phyloP scores from a whole-genome alignment of 2,888 invertebrate genomes.

The Patella caerulea region DNA sequence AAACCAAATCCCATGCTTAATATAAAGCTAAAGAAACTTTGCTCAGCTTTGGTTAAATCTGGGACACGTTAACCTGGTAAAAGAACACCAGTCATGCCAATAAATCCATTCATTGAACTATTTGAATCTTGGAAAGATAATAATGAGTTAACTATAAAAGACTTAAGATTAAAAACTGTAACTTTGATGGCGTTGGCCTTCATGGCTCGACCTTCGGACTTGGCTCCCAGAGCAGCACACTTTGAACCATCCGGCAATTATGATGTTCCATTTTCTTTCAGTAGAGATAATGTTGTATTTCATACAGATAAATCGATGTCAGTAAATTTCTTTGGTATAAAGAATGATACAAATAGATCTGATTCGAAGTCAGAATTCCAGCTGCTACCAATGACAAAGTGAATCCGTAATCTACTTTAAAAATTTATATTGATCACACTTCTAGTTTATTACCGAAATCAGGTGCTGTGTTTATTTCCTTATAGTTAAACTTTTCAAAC shows the following conservation, averaged over 20 bases:
- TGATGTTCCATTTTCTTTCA: neutral
- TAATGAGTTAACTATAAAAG: neutral
- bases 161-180: constrained; percentile 13
- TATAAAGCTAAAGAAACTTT: neutral
- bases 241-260: neutral
- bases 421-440: neutral
- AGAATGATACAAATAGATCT: constrained; percentile 1
- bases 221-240: constrained; percentile 6
- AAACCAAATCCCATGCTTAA: too few species aligned
- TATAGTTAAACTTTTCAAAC: neutral
- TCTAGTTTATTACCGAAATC: too few species aligned
- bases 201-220: constrained; percentile 16
- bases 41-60: constrained; percentile 11
- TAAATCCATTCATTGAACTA: neutral
- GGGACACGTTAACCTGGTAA: neutral
- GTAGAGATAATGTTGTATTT: constrained; percentile 11
- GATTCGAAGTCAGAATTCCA: neutral
- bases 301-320: constrained; percentile 5
- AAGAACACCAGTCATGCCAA: constrained; percentile 13
- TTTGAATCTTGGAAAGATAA: constrained; percentile 11
- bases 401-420: neutral
- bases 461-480: neutral
- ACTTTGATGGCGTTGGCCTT: neutral
- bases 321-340: constrained; percentile 12
- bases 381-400: neutral